Base-by-base conservation (phyloP, 1,140 invertebrate genomes). In the Lasaia peninsularis region DNA sequence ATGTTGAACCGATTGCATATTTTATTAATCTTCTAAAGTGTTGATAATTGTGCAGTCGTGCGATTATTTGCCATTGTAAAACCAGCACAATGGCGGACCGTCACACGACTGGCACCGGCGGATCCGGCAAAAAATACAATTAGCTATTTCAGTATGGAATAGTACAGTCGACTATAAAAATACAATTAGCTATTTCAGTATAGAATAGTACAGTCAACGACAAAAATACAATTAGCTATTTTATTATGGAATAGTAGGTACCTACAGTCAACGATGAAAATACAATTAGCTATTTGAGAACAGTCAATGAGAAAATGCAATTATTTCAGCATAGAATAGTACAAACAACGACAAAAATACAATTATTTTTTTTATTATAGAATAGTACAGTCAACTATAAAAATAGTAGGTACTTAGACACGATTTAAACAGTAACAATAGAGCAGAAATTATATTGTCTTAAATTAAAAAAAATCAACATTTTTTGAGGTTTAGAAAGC, bases 51-150 rank as follows among this genome's bases (percentile, higher is more conserved):
- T 11, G 40, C 18, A 48, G 40, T 48, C 40, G 40, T 48, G 40
- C 40, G 40, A 48, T 48, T 48, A 48, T 48, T 48, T 48, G 40
- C 40, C 11, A 48, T 48, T 44, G 40, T 44, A 44, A 44, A 44
- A 44, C 10, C 40, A 44, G 18, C 10, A 44, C 40, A 44, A 44
- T 44, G 16, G 37, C 9, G 40, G 8, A 20, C 40, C 40, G 40
- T 44, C 40, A 44, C 40, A 44, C 40, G 40, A 44, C 40, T 44
- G 9, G 40, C 20, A 44, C 40, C 40, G 11, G 14, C 16, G 40
- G 20, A 44, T 44, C 20, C 40, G 18, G 20, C 40, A 44, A 44
- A 44, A 44, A 44, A 44, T 14, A 44, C 40, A 20, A 44, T 44
- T 20, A 20, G 24, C 24, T 28, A 7, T 28, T 28, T n/a, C n/a